Base-by-base conservation (phyloP, 1,140 invertebrate species). In the Hydropsyche tenuis region DNA sequence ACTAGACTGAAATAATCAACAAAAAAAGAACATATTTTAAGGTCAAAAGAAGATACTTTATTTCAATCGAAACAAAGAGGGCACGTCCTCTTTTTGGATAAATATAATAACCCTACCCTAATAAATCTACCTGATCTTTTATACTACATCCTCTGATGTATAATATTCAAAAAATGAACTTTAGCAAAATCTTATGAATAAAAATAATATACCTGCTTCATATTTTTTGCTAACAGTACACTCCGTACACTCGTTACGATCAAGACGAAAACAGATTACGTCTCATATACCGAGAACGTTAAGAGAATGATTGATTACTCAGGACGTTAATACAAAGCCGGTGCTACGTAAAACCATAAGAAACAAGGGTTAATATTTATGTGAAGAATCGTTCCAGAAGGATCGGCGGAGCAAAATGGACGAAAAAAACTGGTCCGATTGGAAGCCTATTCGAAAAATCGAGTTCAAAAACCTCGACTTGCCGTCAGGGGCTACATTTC, bases 271-370 rank as follows among this genome's bases (percentile, higher is more conserved):
- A 53, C 48, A 53, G n/a, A 53, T 53, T 53, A 53, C 48, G 16
- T 53, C 7, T 20, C 16, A 18, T 53, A 16, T 53, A 18, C 48
- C n/a, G n/a, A n/a, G 48, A 7, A 53, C 9, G 48, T 53, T 53
- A 53, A 53, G 16, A 53, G 16, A 53, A 53, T 53, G 48, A 53
- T 53, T 53, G 48, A 53, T 53, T 53, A 53, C 48, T 37, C 30
- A 4, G 16, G 48, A 53, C 14, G 20, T 7, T 20, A 18, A 16
- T 18, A 53, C 48, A 6, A 53, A 53, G 20, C 30, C 9, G 3
- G 14, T 1, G 16, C 20, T 53, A 53, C 16, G 2, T 18, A 11
- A 53, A 53, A 20, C 9, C 6, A 53, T 53, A 18, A 53, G 14
- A 53, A 5, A 2, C 16, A 18, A n/a, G 48, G 14, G 9, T 37